Conservation (phyloP, 2,113 vertebrate genomes). For the Sardina pilchardus region DNA sequence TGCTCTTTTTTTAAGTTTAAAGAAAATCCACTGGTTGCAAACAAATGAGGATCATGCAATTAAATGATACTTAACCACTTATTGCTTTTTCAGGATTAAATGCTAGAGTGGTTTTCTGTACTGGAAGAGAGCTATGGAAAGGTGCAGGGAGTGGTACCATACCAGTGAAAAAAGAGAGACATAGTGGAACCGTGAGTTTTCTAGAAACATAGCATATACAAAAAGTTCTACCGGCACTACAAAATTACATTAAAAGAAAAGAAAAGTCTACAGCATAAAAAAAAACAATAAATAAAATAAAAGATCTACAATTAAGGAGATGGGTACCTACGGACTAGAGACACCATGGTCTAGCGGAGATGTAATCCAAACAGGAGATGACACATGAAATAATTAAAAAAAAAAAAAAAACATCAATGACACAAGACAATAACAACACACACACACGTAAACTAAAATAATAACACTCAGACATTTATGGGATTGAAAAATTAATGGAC, state of each 20-base stretch:
- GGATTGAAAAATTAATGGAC: conserved; percentile 34
- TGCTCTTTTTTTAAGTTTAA: not conserved
- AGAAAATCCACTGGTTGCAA: conserved; percentile 17
- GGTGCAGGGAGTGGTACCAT: not conserved
- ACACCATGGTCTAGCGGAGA: conserved; percentile 51
- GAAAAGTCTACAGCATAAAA: conserved; percentile 48
- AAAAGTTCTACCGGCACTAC: conserved; percentile 56
- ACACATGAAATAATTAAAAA: conserved; percentile 34
- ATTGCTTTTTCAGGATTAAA: conserved; percentile 32
- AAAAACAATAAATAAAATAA: conserved; percentile 44
- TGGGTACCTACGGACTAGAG: conserved; percentile 46
- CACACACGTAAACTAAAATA: conserved; percentile 30
- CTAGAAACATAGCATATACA: conserved; percentile 60
- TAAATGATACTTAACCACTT: conserved; percentile 40
- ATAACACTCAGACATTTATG: conserved; percentile 26
- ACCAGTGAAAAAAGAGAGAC: conserved; percentile 71
- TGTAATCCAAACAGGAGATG: conserved; percentile 44
- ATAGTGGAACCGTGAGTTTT: conserved; percentile 55
- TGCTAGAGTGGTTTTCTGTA: conserved; percentile 23
- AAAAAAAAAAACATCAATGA: conserved; percentile 43
- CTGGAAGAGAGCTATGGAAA: not conserved
- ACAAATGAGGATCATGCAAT: conserved; percentile 36
- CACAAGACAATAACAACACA: conserved; percentile 34
- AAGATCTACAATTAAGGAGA: conserved; percentile 37
- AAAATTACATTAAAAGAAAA: conserved; percentile 58